A percentile compares a stretch with the other conserved stretches of the same genome.
These are phyloP conservation scores for Amniataba percoides DNA, from an alignment of 2,797 vertebrate genomes.

Conservation along the genomic window DNA sequence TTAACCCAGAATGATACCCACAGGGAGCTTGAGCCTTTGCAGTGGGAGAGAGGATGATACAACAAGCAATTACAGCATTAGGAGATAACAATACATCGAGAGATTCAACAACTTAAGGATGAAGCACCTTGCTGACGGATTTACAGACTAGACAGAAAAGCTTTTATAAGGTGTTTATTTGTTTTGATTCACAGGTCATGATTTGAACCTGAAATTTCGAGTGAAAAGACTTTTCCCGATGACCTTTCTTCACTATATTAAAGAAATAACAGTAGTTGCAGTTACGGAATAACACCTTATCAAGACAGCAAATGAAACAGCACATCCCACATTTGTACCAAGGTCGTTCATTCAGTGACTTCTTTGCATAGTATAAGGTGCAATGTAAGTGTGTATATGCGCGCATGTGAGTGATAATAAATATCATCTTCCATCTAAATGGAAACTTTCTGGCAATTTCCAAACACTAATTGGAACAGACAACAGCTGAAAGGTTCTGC, in stretches of 20 bases:
- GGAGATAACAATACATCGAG: slow-evolving; percentile 3
- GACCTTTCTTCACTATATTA: not conserved
- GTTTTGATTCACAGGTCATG: not conserved
- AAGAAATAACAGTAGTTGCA: not conserved
- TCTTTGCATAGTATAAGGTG: not conserved
- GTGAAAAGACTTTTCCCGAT: not conserved
- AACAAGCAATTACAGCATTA: slow-evolving; percentile 18
- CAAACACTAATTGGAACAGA: slow-evolving; percentile 76
- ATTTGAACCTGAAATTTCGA: slow-evolving; percentile 1
- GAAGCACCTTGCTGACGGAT: slow-evolving; percentile 9
- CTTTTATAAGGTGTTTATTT: not conserved
- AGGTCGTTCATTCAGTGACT: slow-evolving; percentile 11
- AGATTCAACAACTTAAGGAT: slow-evolving; percentile 5
- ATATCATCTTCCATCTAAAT: slow-evolving; percentile 49
- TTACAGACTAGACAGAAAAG: not conserved
- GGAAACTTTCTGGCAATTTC: slow-evolving; percentile 63
- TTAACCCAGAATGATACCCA: slow-evolving; percentile 25
- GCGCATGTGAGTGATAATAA: slow-evolving; percentile 1
- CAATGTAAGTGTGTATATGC: not conserved
- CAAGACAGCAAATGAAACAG: not conserved
- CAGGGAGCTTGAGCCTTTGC: slow-evolving; percentile 2
- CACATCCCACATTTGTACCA: not conserved
- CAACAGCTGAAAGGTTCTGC: slow-evolving; percentile 76
- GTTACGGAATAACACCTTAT: not conserved
- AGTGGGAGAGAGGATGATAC: slow-evolving; percentile 7